Conservation (phyloP, 2,888 invertebrate species). For the Acronicta psi region DNA sequence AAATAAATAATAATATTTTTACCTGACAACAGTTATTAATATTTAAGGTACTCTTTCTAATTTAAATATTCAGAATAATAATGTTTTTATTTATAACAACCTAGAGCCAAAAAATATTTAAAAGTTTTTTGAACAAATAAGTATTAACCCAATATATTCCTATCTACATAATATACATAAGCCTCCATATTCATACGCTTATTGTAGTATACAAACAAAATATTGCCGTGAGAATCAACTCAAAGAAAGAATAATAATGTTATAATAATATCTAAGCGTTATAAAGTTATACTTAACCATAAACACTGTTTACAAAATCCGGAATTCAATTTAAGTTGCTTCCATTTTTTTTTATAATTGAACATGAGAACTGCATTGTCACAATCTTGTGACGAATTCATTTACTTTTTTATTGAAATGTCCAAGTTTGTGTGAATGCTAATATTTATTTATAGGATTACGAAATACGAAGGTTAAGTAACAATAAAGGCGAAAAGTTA, state of each 20-base stretch:
- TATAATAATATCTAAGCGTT: conserved; percentile 7
- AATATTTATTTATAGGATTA: not conserved
- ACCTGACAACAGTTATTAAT: no score
- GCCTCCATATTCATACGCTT: not conserved
- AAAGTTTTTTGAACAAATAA: no score
- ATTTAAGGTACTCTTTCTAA: no score
- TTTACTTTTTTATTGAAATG: not conserved
- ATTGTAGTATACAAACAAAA: not conserved
- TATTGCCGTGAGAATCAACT: conserved; percentile 3
- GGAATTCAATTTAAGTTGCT: conserved; percentile 6
- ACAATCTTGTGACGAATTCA: not conserved
- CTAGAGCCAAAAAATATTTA: no score
- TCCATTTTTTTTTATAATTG: conserved; percentile 4
- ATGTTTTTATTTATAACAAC: no score
- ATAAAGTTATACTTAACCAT: no score
- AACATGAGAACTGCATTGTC: conserved; percentile 6
- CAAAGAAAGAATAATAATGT: conserved; percentile 3
- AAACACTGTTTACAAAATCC: conserved; percentile 2
- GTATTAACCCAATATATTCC: no score
- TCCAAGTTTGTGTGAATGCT: conserved; percentile 1
- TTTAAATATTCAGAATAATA: no score
- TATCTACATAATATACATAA: no score
- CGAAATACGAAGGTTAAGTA: not conserved
- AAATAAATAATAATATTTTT: no score
- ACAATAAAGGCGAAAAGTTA: not conserved